phyloP scores from a whole-genome alignment of 2,113 vertebrate genomes.

The Anarhynchus alexandrinus region DNA sequence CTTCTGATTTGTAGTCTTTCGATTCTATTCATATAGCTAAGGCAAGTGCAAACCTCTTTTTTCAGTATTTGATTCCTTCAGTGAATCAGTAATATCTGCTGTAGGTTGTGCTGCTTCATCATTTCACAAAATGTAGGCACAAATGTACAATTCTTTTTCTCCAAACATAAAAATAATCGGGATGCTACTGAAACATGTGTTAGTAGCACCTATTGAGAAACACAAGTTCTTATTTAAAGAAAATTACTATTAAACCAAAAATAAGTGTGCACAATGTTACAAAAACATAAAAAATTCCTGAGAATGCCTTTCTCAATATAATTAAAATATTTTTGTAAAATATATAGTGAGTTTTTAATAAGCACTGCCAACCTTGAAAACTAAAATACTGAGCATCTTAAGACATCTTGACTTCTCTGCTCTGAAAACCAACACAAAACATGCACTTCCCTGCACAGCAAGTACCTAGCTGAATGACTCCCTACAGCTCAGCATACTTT shows the following conservation, averaged over 20 bases:
- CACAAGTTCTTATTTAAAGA: not conserved
- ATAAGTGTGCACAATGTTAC: not conserved
- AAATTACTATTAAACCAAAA: not conserved
- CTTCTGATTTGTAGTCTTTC: not conserved
- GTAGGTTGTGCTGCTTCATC: not conserved
- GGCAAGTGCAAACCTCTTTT: not conserved
- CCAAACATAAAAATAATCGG: not conserved
- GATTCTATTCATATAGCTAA: not conserved
- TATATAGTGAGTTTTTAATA: not conserved
- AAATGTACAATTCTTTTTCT: not conserved
- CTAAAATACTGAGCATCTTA: not conserved
- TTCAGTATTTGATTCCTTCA: not conserved
- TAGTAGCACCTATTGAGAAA: not conserved
- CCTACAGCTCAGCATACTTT: not conserved
- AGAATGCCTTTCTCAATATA: not conserved
- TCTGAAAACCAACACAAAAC: not conserved
- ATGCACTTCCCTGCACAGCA: not conserved
- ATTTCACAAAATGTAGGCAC: not conserved
- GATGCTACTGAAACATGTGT: not conserved
- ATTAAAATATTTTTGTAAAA: not conserved
- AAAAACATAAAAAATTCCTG: not conserved
- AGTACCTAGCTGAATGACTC: not conserved
- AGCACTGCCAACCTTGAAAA: not conserved
- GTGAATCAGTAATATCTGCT: not conserved
- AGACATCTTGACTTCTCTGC: not conserved